Conservation (phyloP, 2,888 invertebrate genomes). For the Anarsia innoxiella region DNA sequence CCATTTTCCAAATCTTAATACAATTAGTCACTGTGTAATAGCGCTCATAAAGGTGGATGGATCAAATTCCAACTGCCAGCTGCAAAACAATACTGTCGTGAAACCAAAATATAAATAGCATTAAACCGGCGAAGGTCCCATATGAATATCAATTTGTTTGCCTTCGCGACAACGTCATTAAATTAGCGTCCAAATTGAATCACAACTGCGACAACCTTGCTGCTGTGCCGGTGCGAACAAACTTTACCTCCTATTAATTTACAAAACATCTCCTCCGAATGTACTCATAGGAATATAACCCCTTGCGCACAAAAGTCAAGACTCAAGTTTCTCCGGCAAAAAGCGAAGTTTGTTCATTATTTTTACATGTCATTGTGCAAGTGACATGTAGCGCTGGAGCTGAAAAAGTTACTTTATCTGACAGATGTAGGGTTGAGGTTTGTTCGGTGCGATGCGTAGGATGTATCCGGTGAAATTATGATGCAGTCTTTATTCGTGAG, state of each 20-base stretch:
- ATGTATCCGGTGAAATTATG: slow-evolving; percentile 75
- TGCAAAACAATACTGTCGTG: slow-evolving; percentile 28
- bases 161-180: slow-evolving; percentile 67
- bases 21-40: no score
- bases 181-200: slow-evolving; percentile 76
- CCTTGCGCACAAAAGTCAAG: slow-evolving; percentile 37
- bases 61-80: no score
- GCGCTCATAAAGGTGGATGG: no score
- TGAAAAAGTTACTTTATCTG: slow-evolving; percentile 48
- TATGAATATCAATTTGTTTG: slow-evolving; percentile 75
- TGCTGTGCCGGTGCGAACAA: slow-evolving; percentile 67
- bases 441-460: slow-evolving; percentile 38
- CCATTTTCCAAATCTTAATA: no score
- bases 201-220: slow-evolving; percentile 73
- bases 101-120: slow-evolving; percentile 51
- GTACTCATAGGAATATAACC: slow-evolving; percentile 38
- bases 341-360: slow-evolving; percentile 71
- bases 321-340: slow-evolving; percentile 41
- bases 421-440: slow-evolving; percentile 47
- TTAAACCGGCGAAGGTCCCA: slow-evolving; percentile 61
- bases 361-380: slow-evolving; percentile 75
- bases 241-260: slow-evolving; percentile 75
- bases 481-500: slow-evolving; percentile 76
- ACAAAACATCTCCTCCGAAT: slow-evolving; percentile 61
- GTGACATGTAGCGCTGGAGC: slow-evolving; percentile 45